Evolutionary conservation across 2,888 invertebrate species (phyloP).

Genomic region (Lithodes maja): DNA sequence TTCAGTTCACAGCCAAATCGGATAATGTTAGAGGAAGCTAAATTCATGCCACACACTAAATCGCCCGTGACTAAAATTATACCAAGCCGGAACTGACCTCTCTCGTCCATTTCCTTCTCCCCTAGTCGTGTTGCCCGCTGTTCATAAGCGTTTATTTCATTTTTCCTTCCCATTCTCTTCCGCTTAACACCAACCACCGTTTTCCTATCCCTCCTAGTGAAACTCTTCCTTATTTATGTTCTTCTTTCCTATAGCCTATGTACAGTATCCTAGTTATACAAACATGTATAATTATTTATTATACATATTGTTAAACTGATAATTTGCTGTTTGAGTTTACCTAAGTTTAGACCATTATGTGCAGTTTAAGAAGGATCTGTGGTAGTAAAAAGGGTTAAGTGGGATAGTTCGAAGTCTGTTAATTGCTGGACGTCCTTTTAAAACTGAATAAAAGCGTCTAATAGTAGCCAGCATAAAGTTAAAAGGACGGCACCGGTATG

Average conservation of each 20-base stretch:
- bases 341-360: too few species aligned
- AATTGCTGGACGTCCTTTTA: too few species aligned
- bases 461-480: too few species aligned
- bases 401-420: too few species aligned
- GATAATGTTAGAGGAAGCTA: background rate
- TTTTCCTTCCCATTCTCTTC: background rate
- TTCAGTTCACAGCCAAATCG: background rate
- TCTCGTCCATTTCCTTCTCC: background rate
- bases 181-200: background rate
- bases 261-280: too few species aligned
- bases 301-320: too few species aligned
- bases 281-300: too few species aligned
- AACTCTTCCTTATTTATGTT: background rate
- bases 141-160: background rate
- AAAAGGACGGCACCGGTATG: too few species aligned
- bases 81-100: constrained; percentile 16
- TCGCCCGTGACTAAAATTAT: constrained; percentile 11
- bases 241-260: background rate
- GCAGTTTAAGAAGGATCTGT: too few species aligned
- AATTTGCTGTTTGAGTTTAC: too few species aligned
- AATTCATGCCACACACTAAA: background rate
- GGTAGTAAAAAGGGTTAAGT: too few species aligned
- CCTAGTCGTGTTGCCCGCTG: constrained; percentile 3
- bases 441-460: too few species aligned
- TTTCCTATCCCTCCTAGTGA: background rate